These are phyloP conservation scores for Hirtodrosophila histrioides DNA, from an alignment of 2,888 invertebrate genomes.

Conservation along the genomic window DNA sequence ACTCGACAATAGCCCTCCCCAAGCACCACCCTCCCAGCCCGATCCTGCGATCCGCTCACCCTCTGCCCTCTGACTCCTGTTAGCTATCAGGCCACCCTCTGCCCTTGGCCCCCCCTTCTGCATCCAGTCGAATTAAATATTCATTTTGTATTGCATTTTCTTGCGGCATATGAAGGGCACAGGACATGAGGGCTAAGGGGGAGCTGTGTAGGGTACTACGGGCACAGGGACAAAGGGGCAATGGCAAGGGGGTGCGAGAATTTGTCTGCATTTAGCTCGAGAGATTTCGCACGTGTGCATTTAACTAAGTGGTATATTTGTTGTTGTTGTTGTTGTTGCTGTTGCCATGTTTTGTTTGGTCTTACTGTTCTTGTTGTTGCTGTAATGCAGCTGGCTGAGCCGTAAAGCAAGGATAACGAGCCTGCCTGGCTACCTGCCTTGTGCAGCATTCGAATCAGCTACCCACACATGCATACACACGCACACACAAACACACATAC, in stretches of 20 bases:
- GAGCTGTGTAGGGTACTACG: not conserved
- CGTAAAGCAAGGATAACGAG: constrained; percentile 48
- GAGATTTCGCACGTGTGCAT: constrained; percentile 80
- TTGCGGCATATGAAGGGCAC: constrained; percentile 33
- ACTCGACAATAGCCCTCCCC: constrained; percentile 29
- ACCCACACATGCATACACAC: constrained; percentile 12
- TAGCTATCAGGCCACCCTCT: too few species aligned
- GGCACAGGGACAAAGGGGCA: not conserved
- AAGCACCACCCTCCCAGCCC: not conserved
- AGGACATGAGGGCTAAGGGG: constrained; percentile 18
- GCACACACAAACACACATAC: constrained; percentile 9
- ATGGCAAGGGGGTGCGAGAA: constrained; percentile 16
- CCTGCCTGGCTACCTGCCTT: not conserved
- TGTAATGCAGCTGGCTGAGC: constrained; percentile 41
- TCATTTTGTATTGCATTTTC: constrained; percentile 77
- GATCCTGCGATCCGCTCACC: not conserved
- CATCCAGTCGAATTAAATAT: constrained; percentile 63
- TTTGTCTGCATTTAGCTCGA: constrained; percentile 72
- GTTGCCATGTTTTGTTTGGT: constrained; percentile 10
- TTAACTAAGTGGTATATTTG: constrained; percentile 69
- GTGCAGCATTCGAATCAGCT: not conserved
- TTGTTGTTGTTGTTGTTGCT: constrained; percentile 14
- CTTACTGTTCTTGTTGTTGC: constrained; percentile 17
- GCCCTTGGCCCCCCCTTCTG: constrained; percentile 1
- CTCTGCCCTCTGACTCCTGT: not conserved